These are phyloP conservation scores for Spheniscus mendiculus DNA, from an alignment of 2,113 vertebrate genomes.

Conservation along the genomic window DNA sequence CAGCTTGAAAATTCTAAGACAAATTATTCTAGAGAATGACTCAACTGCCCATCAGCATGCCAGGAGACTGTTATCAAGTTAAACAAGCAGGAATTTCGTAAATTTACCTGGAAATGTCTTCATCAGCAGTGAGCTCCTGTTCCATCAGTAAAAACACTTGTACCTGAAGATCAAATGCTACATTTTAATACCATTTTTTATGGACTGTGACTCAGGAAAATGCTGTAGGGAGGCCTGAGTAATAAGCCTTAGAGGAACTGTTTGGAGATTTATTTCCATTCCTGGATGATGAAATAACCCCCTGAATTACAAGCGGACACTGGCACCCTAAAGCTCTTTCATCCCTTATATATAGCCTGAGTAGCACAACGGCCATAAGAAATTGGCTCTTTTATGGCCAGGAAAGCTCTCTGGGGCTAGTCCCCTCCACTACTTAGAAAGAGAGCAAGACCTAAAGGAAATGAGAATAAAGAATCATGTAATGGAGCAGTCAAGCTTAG, in stretches of 20 bases:
- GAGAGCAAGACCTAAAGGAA: background rate
- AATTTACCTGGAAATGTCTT: constrained; percentile 94
- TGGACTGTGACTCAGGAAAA: background rate
- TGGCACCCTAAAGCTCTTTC: background rate
- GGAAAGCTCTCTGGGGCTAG: background rate
- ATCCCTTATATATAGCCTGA: background rate
- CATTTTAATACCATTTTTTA: constrained; percentile 7
- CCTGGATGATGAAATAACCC: background rate
- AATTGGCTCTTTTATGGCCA: background rate
- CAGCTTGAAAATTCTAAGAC: background rate
- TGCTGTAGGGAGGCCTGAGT: background rate
- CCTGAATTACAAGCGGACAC: background rate
- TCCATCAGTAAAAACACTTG: constrained; percentile 92
- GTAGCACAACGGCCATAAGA: background rate
- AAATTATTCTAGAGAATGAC: background rate
- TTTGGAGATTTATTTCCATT: background rate
- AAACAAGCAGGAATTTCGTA: background rate
- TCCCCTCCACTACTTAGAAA: background rate
- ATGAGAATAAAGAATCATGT: background rate
- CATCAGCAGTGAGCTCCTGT: constrained; percentile 92
- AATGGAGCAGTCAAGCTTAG: background rate
- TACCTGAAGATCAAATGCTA: constrained; percentile 74
- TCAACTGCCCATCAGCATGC: background rate
- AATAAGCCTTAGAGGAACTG: background rate
- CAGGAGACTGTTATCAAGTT: background rate